Percentiles rank a stretch among this genome's conserved stretches.
These are phyloP conservation scores for Harpalus rufipes DNA, from an alignment of 2,888 invertebrate species.

Conservation along the genomic window DNA sequence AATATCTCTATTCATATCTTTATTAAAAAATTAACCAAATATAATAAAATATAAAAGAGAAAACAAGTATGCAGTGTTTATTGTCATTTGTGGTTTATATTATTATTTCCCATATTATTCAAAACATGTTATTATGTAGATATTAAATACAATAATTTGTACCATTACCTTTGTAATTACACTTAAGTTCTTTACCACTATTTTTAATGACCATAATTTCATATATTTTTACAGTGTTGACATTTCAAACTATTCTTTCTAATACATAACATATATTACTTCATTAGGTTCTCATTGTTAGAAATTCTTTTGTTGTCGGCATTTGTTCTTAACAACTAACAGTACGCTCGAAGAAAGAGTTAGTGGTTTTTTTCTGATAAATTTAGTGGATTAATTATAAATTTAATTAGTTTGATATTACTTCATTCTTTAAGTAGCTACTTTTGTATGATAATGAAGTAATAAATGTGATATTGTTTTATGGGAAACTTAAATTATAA, in stretches of 20 bases:
- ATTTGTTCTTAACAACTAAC: constrained; percentile 12
- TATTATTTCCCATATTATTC: not conserved
- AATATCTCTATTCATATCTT: too few species aligned
- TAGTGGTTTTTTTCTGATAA: constrained; percentile 19
- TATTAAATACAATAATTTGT: not conserved
- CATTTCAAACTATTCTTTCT: constrained; percentile 33
- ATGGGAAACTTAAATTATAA: constrained; percentile 1
- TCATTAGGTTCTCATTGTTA: constrained; percentile 27
- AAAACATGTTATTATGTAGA: not conserved
- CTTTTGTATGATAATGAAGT: constrained; percentile 5
- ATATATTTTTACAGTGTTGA: not conserved
- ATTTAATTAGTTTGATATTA: constrained; percentile 42
- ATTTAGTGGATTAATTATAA: constrained; percentile 33
- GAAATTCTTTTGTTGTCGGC: constrained; percentile 35
- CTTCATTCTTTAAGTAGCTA: constrained; percentile 20
- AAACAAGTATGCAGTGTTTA: not conserved
- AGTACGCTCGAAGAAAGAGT: constrained; percentile 23
- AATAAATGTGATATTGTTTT: not conserved
- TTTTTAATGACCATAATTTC: not conserved
- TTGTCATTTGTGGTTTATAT: not conserved
- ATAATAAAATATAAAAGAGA: too few species aligned
- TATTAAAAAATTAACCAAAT: too few species aligned
- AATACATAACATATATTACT: constrained; percentile 47
- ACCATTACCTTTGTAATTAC: not conserved
- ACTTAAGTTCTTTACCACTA: not conserved